Conservation (phyloP, 2,888 invertebrate species). For the Zygaena filipendulae region DNA sequence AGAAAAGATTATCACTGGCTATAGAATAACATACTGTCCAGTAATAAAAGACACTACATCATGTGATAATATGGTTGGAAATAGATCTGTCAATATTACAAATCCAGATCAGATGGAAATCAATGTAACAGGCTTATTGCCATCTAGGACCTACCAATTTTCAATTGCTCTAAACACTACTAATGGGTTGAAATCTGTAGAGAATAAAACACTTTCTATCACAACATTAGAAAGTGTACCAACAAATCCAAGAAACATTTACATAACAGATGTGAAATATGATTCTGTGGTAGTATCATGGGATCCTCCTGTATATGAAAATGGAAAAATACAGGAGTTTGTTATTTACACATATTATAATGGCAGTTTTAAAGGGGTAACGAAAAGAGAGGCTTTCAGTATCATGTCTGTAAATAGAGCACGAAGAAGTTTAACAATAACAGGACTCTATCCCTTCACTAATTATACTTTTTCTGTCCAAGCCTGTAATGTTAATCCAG, state of each 20-base stretch:
- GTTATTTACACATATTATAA: constrained; percentile 60
- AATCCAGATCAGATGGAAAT: constrained; percentile 61
- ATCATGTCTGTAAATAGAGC: constrained; percentile 24
- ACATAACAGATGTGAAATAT: constrained; percentile 69
- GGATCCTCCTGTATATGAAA: constrained; percentile 75
- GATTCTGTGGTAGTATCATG: constrained; percentile 73
- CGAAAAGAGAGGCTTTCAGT: too few relatives aligned
- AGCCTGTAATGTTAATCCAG: constrained; percentile 76
- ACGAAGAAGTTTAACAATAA: constrained; percentile 31
- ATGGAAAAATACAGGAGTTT: constrained; percentile 80
- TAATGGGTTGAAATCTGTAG: constrained; percentile 43
- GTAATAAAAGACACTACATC: constrained; percentile 57
- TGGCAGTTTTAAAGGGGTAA: too few relatives aligned
- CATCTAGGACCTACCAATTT: constrained; percentile 81
- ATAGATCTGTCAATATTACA: constrained; percentile 39
- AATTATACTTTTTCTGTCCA: constrained; percentile 76
- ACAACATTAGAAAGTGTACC: constrained; percentile 78
- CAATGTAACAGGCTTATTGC: constrained; percentile 72
- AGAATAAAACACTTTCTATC: constrained; percentile 67
- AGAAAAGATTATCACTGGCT: constrained; percentile 78
- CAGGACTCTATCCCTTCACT: constrained; percentile 66
- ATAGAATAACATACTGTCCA: constrained; percentile 80
- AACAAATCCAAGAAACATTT: constrained; percentile 68
- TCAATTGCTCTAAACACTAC: constrained; percentile 70
- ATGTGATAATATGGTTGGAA: constrained; percentile 60